Conservation (phyloP, 2,888 invertebrate genomes). For the Pollenia amentaria region DNA sequence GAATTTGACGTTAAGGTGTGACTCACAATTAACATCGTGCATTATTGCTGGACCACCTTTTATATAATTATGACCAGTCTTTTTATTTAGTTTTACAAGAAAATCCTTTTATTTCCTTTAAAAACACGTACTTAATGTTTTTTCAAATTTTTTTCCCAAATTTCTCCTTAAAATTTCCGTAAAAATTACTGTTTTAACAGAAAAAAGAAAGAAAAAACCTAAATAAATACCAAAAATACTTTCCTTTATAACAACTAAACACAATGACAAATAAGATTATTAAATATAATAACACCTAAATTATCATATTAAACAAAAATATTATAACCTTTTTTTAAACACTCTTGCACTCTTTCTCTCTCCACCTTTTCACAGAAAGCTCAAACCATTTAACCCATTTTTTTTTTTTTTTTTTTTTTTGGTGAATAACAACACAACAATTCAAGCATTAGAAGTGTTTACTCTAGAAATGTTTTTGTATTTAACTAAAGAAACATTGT, state of each 20-base stretch:
- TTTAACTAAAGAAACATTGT: not conserved
- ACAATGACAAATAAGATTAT: conserved; percentile 53
- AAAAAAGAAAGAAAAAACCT: conserved; percentile 18
- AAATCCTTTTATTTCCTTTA: not conserved
- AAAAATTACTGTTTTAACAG: not conserved
- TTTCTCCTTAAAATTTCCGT: not conserved
- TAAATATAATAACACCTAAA: conserved; percentile 51
- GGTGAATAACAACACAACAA: not conserved
- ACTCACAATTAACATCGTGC: too few species aligned
- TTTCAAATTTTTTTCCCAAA: conserved; percentile 10
- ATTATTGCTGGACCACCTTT: too few species aligned
- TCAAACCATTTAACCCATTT: conserved; percentile 36
- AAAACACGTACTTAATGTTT: conserved; percentile 36
- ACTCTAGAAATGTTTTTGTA: not conserved
- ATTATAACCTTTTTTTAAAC: conserved; percentile 42
- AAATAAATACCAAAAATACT: conserved; percentile 41
- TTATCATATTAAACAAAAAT: conserved; percentile 55
- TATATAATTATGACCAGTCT: not conserved
- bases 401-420: not conserved
- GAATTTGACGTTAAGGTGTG: too few species aligned
- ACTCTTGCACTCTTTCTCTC: not conserved
- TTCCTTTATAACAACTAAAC: not conserved
- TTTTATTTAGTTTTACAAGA: not conserved
- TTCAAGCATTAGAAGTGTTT: conserved; percentile 30
- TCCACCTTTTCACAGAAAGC: not conserved